Evolutionary conservation across 2,888 invertebrate genomes (phyloP).

Genomic region (Eutolmus rufibarbis): DNA sequence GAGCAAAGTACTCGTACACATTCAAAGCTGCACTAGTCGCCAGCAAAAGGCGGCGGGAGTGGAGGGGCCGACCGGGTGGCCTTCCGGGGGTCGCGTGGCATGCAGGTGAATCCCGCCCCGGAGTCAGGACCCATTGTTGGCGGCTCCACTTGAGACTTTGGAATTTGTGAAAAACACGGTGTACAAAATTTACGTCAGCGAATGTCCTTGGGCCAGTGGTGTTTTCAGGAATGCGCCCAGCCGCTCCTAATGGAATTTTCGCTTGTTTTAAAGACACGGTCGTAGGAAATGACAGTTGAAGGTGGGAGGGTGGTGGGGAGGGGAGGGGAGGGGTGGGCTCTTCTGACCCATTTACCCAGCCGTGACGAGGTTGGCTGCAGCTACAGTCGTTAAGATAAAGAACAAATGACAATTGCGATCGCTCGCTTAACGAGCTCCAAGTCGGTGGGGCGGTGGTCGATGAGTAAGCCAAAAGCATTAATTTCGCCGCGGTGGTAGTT

Average conservation of each 20-base stretch:
- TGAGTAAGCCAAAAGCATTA: slow-evolving; percentile 23
- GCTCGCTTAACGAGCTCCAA: slow-evolving; percentile 44
- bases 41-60: neutral
- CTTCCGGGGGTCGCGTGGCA: neutral
- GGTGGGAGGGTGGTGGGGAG: too few species aligned
- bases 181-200: slow-evolving; percentile 14
- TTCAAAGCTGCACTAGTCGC: neutral
- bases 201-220: neutral
- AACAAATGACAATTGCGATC: slow-evolving; percentile 46
- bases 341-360: neutral
- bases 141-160: slow-evolving; percentile 12
- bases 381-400: slow-evolving; percentile 42
- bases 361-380: neutral
- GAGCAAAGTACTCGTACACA: neutral
- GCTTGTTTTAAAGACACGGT: neutral
- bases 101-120: neutral
- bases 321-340: too few species aligned
- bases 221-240: neutral
- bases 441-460: neutral
- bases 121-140: neutral
- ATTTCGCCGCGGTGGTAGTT: neutral
- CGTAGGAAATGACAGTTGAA: neutral
- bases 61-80: neutral
- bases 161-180: slow-evolving; percentile 27
- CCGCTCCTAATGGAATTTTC: neutral